Evolutionary conservation across 1,140 invertebrate species (phyloP), one percentile per base, ranked within the genome.

Genomic region (Ooceraea biroi): DNA sequence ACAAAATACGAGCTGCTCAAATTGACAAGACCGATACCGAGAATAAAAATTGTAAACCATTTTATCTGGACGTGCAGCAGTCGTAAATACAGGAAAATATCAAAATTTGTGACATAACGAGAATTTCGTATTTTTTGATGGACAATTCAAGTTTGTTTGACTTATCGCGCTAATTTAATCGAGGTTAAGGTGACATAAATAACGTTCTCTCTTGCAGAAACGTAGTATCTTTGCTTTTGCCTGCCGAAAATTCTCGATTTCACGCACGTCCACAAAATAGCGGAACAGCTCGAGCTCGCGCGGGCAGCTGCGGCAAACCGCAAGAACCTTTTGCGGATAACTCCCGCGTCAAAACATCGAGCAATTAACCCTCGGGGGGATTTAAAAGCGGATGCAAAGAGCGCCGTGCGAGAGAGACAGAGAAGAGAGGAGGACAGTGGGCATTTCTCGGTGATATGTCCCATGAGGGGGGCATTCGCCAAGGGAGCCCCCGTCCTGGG

Each of bases 301-400:
- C 61, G 73, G 65, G 27, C 44, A 73, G 60, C 72, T 85, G 88
- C 27, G 89, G 82, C 46, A 46, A 52, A 66, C 89, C 85, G 69
- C 83, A 82, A 74, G 80, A 86, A 83, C 82, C 90, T 84, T 91
- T 88, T 89, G 87, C 85, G 90, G 89, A 87, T 88, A 91, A 88
- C 84, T 91, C 77, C 89, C 88, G 91, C 91, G 92, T 94, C 91
- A 93, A 94, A 94, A 94, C 93, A 92, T 87, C 88, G 91, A 88
- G 84, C 93, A 94, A 94, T 94, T 94, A 94, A 94, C 92, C 92
- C 94, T 89, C 92, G 78, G 90, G 93, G 93, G 93, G 90, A 92
- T 93, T 93, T 91, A 92, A 92, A 93, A 88, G 72, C 66, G 48
- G 44, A 17, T 5, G 14, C 84, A 73, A 66, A n/a, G 2, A 57